Evolutionary conservation across 2,888 invertebrate species (phyloP).

Genomic region (Cephus runcator): DNA sequence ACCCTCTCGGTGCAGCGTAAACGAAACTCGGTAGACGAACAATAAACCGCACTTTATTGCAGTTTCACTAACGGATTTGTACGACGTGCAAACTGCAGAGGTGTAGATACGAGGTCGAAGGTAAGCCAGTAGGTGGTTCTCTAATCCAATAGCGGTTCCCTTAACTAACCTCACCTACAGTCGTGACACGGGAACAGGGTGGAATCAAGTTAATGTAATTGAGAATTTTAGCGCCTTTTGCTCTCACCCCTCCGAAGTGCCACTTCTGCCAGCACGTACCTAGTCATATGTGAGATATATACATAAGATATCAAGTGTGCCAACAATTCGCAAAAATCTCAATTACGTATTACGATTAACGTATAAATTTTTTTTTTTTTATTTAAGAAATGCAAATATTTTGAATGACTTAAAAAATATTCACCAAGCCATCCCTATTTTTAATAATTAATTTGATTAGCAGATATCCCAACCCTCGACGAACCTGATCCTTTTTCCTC

Average conservation of each 20-base stretch:
- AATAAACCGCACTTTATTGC: constrained; percentile 57
- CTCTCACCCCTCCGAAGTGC: constrained; percentile 23
- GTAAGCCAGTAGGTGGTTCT: constrained; percentile 40
- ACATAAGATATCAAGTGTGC: not conserved
- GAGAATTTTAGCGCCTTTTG: constrained; percentile 56
- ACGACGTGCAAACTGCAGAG: constrained; percentile 57
- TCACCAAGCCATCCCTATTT: not conserved
- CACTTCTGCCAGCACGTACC: constrained; percentile 2
- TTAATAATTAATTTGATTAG: not conserved
- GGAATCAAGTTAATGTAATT: constrained; percentile 59
- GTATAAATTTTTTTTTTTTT: not conserved
- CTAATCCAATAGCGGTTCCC: constrained; percentile 48
- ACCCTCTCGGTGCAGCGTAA: not conserved
- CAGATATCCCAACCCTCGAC: not conserved
- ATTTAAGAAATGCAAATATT: not conserved
- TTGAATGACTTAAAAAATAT: not conserved
- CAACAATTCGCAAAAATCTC: not conserved
- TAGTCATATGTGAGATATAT: not conserved
- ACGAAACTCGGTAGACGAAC: constrained; percentile 37
- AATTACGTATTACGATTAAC: not conserved
- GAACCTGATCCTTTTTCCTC: not conserved
- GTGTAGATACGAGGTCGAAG: constrained; percentile 46
- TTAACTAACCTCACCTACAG: constrained; percentile 54
- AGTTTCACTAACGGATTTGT: constrained; percentile 55
- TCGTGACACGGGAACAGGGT: constrained; percentile 48